phyloP scores from a whole-genome alignment of 2,888 invertebrate species.

The Phymatocera aterrima region DNA sequence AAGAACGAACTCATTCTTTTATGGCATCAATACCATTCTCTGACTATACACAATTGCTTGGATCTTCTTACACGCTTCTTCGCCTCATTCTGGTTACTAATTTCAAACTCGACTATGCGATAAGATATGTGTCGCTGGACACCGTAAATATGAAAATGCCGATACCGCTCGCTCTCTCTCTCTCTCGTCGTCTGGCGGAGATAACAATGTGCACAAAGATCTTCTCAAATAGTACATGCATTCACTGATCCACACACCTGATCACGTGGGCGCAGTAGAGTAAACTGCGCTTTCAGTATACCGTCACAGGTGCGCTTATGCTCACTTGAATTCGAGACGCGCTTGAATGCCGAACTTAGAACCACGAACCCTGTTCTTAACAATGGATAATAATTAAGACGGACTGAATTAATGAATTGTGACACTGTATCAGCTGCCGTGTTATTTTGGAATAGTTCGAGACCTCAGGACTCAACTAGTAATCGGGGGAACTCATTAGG shows the following conservation, averaged over 20 bases:
- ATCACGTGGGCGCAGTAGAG: background rate
- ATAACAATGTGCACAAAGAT: background rate
- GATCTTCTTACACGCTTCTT: background rate
- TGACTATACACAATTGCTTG: background rate
- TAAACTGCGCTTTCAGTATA: background rate
- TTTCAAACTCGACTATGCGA: background rate
- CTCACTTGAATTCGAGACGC: background rate
- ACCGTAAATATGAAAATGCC: background rate
- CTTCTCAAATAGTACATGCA: background rate
- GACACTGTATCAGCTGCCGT: background rate
- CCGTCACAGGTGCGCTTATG: conserved; percentile 24
- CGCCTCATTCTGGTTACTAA: background rate
- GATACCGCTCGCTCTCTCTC: background rate
- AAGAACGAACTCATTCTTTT: background rate
- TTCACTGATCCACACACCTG: background rate
- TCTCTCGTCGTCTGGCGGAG: background rate
- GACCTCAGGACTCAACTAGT: background rate
- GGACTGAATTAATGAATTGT: background rate
- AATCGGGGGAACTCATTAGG: background rate
- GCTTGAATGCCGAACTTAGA: background rate
- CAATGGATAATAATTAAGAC: background rate
- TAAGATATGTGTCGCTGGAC: background rate
- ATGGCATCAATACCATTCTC: background rate
- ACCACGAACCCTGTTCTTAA: background rate
- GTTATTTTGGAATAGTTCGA: background rate